These are phyloP conservation scores for Megaceryle maxima DNA, from an alignment of 2,113 vertebrate species.

Conservation along the genomic window DNA sequence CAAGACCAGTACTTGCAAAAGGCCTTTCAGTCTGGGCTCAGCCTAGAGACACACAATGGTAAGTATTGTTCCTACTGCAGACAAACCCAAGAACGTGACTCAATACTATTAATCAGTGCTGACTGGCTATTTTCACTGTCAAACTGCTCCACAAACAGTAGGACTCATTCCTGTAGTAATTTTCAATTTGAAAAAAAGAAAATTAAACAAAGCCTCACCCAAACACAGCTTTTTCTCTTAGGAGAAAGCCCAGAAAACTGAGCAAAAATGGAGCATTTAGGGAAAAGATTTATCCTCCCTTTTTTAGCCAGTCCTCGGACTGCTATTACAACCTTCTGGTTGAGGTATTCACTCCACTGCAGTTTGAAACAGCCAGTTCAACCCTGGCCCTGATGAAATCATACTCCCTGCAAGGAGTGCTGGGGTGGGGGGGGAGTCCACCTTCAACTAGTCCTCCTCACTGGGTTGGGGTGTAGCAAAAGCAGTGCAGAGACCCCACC, in stretches of 20 bases:
- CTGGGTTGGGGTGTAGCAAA: background rate
- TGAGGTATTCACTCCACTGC: fast-evolving
- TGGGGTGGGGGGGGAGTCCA: background rate
- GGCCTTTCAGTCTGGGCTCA: background rate
- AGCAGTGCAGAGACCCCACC: background rate
- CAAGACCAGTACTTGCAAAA: background rate
- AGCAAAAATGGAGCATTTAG: background rate
- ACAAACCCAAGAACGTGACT: background rate
- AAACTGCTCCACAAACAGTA: background rate
- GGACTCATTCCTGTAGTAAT: background rate
- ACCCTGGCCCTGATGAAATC: background rate
- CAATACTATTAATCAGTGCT: background rate
- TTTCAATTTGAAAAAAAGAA: background rate
- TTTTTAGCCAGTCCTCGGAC: background rate
- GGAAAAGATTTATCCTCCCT: background rate
- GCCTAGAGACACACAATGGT: background rate
- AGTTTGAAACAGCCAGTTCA: background rate
- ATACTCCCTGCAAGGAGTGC: fast-evolving
- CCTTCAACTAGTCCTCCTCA: background rate
- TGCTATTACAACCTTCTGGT: background rate
- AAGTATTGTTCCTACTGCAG: background rate
- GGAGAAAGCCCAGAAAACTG: background rate
- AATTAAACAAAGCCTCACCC: background rate
- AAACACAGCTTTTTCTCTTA: background rate
- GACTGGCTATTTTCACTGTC: background rate